Evolutionary conservation across 2,888 invertebrate genomes (phyloP), one percentile per base, ranked within the genome.

Genomic region (Heterodera filipjevi): DNA sequence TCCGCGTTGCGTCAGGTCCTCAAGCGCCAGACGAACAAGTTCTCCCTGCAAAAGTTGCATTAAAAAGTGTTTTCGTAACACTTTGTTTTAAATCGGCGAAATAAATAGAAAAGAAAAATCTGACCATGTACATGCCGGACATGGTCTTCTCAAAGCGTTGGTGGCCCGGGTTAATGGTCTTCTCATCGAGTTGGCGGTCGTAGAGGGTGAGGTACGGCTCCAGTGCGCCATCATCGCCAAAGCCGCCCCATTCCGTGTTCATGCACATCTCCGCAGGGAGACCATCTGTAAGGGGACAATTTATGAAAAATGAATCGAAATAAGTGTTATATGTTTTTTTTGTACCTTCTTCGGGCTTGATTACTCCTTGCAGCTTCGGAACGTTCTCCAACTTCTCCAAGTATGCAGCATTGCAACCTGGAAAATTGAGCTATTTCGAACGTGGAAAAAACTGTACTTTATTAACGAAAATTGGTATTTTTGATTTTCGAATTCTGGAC

Each of bases 211-310:
- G 92, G 19, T 95, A 92, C 89, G 95, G 94, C 89, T 96, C 95
- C 78, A 98, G 91, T 5, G 92, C 92, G 10, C 95, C 95, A 85
- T 94, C 93, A 89, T 96, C 95, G 1, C 97, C 97, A 89, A 98
- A 96, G 6, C 96, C 96, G 14, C 97, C 97, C 96, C 96, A 97
- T 90, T 98, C 97, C 0, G 94, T 95, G 90, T 98, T 98, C 87
- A 98, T 94, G 77, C 96, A 92, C 82, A 96, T 94, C 86, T 94
- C 75, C 19, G 39, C 27, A 16, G 75, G 64, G 27, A 59, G 66
- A 22, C 75, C 75, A 75, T 75, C 75, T 75, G 33, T 10, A 32
- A 27, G 3, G 16, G 12, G 27, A 5, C 16, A 53, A 53, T n/a
- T n/a, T n/a, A n/a, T n/a, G n/a, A n/a, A n/a, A n/a, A n/a, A n/a